These are phyloP conservation scores for honey bee (Apis mellifera) DNA, from an alignment of 1,140 invertebrate genomes.

Conservation along the genomic window DNA sequence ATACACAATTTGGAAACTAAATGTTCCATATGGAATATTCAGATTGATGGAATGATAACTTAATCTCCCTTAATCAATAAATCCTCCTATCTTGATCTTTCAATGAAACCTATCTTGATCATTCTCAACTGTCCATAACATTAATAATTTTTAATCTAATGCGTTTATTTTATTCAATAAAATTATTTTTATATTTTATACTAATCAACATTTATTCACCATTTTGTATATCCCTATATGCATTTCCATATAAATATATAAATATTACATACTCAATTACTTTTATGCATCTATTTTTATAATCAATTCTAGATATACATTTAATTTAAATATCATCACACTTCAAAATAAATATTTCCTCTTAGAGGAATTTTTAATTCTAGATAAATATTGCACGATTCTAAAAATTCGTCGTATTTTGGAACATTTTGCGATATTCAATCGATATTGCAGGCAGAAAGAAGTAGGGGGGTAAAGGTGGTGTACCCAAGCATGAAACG, in stretches of 20 bases:
- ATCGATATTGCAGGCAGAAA: constrained; percentile 31
- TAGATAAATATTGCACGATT: too few relatives aligned
- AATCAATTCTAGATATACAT: background rate
- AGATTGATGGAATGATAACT: constrained; percentile 3
- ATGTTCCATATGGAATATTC: background rate
- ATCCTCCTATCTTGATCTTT: constrained; percentile 11
- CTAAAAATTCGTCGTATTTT: background rate
- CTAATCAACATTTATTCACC: too few relatives aligned
- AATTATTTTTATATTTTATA: background rate
- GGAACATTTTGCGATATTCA: constrained; percentile 38
- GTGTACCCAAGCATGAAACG: constrained; percentile 46
- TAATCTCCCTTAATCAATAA: background rate
- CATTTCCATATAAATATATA: background rate
- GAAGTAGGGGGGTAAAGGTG: constrained; percentile 35
- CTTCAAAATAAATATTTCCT: too few relatives aligned
- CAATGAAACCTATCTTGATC: background rate
- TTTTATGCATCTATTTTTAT: background rate
- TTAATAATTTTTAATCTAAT: background rate
- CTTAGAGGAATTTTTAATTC: too few relatives aligned
- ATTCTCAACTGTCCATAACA: background rate
- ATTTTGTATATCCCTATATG: background rate
- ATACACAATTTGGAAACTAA: constrained; percentile 18
- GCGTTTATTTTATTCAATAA: background rate
- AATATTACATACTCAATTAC: too few relatives aligned
- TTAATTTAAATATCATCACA: background rate